These are phyloP conservation scores for Zaprionus lachaisei DNA, from an alignment of 1,140 invertebrate genomes.

Conservation along the genomic window DNA sequence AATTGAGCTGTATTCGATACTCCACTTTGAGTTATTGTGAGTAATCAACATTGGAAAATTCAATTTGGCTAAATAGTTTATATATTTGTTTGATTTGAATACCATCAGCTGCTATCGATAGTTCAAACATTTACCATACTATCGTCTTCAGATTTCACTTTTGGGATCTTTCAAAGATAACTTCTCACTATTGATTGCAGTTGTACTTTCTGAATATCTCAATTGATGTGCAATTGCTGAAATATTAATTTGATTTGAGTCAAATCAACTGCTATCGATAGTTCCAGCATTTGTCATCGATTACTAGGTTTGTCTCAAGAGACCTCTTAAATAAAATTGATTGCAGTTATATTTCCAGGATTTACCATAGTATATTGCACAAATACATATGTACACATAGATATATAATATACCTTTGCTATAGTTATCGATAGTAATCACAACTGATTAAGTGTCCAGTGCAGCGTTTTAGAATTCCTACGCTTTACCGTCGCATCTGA, in stretches of 20 bases:
- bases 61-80: too few species aligned
- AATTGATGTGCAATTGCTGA: not conserved
- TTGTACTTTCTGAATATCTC: too few species aligned
- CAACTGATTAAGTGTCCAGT: constrained; percentile 5
- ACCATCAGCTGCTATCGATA: not conserved
- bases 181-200: too few species aligned
- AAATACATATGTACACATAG: not conserved
- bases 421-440: not conserved
- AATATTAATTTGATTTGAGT: not conserved
- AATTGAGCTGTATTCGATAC: too few species aligned
- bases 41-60: not conserved
- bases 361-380: not conserved
- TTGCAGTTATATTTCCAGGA: not conserved
- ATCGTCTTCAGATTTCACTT: too few species aligned
- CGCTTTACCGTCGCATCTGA: constrained; percentile 88
- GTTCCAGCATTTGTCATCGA: not conserved
- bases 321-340: not conserved
- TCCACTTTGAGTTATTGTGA: too few species aligned
- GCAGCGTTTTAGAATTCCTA: constrained; percentile 91
- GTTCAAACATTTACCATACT: not conserved
- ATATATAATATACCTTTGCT: not conserved
- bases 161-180: too few species aligned
- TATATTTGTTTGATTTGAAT: not conserved
- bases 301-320: not conserved
- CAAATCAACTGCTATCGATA: not conserved